Evolutionary conservation across 1,140 invertebrate species (phyloP), one percentile per base, ranked within the genome.

Genomic region (Drosophila albomicans): DNA sequence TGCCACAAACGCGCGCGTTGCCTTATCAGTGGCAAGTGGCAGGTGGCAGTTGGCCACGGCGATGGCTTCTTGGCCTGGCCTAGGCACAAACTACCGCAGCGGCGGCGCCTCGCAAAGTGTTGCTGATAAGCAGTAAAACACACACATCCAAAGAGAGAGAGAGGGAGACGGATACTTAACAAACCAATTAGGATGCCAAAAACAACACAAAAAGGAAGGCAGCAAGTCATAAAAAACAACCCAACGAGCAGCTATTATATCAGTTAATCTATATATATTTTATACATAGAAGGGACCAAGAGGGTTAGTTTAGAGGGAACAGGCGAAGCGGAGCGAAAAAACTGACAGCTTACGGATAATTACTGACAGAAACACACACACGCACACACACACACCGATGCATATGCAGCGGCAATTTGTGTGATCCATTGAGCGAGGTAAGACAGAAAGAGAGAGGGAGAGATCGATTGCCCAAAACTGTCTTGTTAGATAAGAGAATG

Each of bases 281-380:
- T 30, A 46, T 30, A 46, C 11, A 46, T 46, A n/a, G 28, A 45
- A 51, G 46, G 49, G 57, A 25, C 3, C 45, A 45, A 69, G 20
- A 25, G 43, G 43, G 51, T 56, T 28, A 25, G 6, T 10, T 38
- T 38, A 52, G 25, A 43, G 49, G 15, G 15, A 54, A 41, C 30
- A 25, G 32, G 43, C 51, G 25, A 61, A 25, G 28, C 81, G 68
- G 72, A 87, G 87, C 80, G 80, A 91, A 91, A 84, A 81, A 91
- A 91, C 87, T 91, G 82, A 91, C 87, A 91, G 88, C 88, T 91
- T 91, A 91, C 82, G 88, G 80, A 84, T 91, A 91, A 91, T 91
- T 91, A 91, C 82, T 70, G 68, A 84, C 75, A 73, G 74, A 79
- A 74, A 87, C 70, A 79, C 70, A 79, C 74, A 69, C 58, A 51